Evolutionary conservation across 2,113 vertebrate species (phyloP), one percentile per base, ranked within the genome.

Genomic region (Mionectes macconnelli): DNA sequence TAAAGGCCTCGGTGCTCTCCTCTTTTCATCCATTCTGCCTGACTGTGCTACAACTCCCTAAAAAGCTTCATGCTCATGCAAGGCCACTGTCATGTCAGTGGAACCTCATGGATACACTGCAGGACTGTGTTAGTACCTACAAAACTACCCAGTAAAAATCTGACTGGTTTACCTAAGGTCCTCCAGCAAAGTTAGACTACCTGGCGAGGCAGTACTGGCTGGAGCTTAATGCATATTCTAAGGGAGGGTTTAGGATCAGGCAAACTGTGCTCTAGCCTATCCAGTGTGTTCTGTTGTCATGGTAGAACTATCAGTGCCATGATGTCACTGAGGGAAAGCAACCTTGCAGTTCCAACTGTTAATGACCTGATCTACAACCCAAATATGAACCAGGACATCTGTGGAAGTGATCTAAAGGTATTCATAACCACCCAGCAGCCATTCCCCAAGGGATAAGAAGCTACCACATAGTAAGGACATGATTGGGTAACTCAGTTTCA

Each of bases 231-330:
- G 14, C 11, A 2, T 37, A 19, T 14, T 30, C 35, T 35, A 35
- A 39, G 28, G 22, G n/a, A 89, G 28, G 45, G 44, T 40, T 62
- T 62, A 53, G 45, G 55, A 53, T 27, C 19, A 31, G 49, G 31
- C 13, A 78, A 62, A 55, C n/a, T 24, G 16, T 4, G 6, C 56
- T 14, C 7, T 2, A 25, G 31, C 20, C 42, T 63, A 12, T 35
- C 33, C 27, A 42, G 14, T 35, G 27, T 44, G 42, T 22, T 82
- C 33, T 66, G n/a, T 50, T 62, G 57, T 64, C 27, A 1, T 4
- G 53, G 75, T 0, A 0, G 57, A 68, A 59, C 5, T 59, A 14
- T 31, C 31, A 13, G 30, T 59, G 59, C 33, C 1, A 0, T 21
- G 56, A 49, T 35, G 47, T 82, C n/a, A 12, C 28, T 18, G 47